Evolutionary conservation across 2,888 invertebrate genomes (phyloP), one percentile per base, ranked within the genome.

Genomic region (Halocaridina rubra): DNA sequence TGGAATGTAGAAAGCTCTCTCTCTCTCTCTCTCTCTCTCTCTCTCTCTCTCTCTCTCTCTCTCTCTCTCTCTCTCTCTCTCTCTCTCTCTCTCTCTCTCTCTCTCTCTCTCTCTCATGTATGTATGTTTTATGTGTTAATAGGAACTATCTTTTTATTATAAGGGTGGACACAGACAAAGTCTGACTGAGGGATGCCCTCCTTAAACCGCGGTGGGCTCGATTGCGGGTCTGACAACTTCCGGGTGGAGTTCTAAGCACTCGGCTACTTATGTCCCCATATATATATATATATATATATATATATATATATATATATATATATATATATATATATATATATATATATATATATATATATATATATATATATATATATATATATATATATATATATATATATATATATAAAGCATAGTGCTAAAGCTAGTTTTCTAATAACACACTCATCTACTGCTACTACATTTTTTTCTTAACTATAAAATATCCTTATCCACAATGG

Each of bases 301-400:
- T 22, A 53, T 27, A 77, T 59, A 59, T 59, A 77, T 24, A 77
- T 22, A 59, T 77, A 53, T 77, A 59, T 77, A 77, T 77, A 59
- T 77, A 59, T 53, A 59, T 59, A 59, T 59, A 59, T 53, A 77
- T 77, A 57, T 53, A 57, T 77, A 77, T 77, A 57, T 53, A 57
- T 77, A 57, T 59, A 77, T 59, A 53, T 77, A 77, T 77, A 77
- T 59, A 53, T 77, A 59, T 59, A 2, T 59, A 53, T 59, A 59
- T 57, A 24, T 59, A 24, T 77, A 59, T 59, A 57, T 76, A 24
- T 76, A 76, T 22, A 22, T 61, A 57, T 22, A 53, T 75, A 75
- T 53, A 75, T 75, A 75, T 75, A 53, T 75, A 75, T 24, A 75
- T 75, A 75, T 7, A 75, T 53, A 75, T 22, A 75, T 53, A 53